Evolutionary conservation across 1,140 invertebrate species (phyloP).

Genomic region (Thaumetopoea pityocampa): DNA sequence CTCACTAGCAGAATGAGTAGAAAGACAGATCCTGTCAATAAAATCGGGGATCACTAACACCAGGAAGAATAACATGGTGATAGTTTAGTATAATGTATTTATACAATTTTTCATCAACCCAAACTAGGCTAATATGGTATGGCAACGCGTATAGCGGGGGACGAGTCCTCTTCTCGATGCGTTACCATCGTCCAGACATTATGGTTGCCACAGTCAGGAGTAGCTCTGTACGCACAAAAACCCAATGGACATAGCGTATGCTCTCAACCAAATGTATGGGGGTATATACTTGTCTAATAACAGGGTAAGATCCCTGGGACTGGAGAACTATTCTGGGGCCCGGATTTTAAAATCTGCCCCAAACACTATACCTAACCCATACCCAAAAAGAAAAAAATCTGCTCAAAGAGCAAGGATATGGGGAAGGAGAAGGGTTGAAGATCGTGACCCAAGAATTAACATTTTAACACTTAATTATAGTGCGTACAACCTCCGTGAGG

Average conservation of each 20-base stretch:
- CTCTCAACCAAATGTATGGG: constrained; percentile 20
- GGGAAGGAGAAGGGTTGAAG: constrained; percentile 10
- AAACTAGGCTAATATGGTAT: no score
- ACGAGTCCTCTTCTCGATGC: constrained; percentile 20
- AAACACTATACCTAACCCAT: no score
- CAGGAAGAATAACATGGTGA: no score
- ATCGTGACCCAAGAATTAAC: constrained; percentile 22
- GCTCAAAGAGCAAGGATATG: constrained; percentile 10
- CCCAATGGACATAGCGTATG: constrained; percentile 27
- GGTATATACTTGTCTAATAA: constrained; percentile 31
- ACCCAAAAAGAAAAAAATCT: constrained; percentile 19
- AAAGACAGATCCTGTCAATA: no score
- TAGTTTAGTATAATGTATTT: no score
- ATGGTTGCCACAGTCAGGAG: constrained; percentile 7
- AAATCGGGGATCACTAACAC: no score
- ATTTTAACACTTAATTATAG: constrained; percentile 8
- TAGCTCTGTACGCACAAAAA: constrained; percentile 25
- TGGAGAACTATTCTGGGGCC: constrained; percentile 11
- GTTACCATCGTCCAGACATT: constrained; percentile 16
- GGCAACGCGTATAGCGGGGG: constrained; percentile 5
- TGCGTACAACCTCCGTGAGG: constrained; percentile 1
- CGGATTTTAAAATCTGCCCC: constrained; percentile 17
- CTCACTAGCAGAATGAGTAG: no score
- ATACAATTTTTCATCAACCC: no score
- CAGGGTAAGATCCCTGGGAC: constrained; percentile 11